Evolutionary conservation across 2,113 vertebrate species (phyloP), one percentile per base, ranked within the genome.

Genomic region (Lepidothrix coronata): DNA sequence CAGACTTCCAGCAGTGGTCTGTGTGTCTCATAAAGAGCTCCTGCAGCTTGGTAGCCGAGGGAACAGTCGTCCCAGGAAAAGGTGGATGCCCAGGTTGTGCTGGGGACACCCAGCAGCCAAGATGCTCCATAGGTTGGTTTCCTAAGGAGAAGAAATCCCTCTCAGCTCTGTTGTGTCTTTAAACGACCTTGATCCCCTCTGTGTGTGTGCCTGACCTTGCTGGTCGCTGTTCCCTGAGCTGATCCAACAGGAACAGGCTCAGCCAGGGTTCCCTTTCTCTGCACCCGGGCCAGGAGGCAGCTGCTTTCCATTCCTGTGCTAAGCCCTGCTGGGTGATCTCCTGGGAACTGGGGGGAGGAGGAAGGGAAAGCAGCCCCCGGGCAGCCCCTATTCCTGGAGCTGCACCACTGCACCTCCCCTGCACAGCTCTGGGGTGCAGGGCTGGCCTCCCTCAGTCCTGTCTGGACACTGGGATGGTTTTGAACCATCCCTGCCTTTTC

Each of bases 251-350:
- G 37, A 89, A 44, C 57, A 5, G 5, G 2, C 51, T 43, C 62
- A 41, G 83, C 87, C 71, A 16, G 92, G 76, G 58, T 20, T 89
- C 88, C 94, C 94, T 93, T 93, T 79, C 68, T 91, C 87, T 76
- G 92, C 89, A 44, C 70, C 43, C 31, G n/a, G 84, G 80, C 93
- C 8, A 3, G 37, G 68, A 59, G 85, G 77, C 89, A 89, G 92
- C 81, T 91, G 85, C 94, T 94, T 43, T 51, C 76, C 92, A 73
- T 80, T 80, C 92, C 90, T 72, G 27, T 11, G 72, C 87, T 68
- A 10, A 94, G 33, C 92, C 63, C 72, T 80, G 76, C 77, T 12
- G 33, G 82, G 30, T 15, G 59, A 90, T 61, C 82, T 41, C 70
- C 25, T 14, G 82, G 85, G 81, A 84, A 8, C 0, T 18, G 76